Conservation (phyloP, 2,888 invertebrate species). For the Bellardia bayeri region DNA sequence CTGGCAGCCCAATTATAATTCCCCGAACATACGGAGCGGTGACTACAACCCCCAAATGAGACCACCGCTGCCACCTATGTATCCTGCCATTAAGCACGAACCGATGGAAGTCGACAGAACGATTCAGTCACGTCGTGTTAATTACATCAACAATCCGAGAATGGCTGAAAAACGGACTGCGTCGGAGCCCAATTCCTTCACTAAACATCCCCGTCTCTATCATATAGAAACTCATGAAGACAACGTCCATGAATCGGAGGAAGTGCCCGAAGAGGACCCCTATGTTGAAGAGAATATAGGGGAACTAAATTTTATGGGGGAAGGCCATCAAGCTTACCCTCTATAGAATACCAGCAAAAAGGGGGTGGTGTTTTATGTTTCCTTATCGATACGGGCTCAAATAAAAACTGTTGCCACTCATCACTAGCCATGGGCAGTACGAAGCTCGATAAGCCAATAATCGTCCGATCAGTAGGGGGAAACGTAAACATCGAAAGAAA, state of each 20-base stretch:
- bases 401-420: constrained; percentile 17
- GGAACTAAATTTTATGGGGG: constrained; percentile 22
- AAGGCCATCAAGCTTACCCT: constrained; percentile 27
- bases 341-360: neutral
- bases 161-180: neutral
- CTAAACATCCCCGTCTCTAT: constrained; percentile 6
- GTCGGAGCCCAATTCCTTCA: neutral
- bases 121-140: constrained; percentile 9
- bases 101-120: constrained; percentile 4
- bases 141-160: constrained; percentile 20
- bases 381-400: neutral
- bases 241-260: neutral
- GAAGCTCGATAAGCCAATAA: neutral
- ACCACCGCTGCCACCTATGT: neutral
- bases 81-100: neutral
- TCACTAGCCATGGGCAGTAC: neutral
- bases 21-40: neutral
- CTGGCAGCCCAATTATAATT: neutral
- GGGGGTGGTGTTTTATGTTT: neutral
- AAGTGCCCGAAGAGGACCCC: neutral
- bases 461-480: neutral
- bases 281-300: neutral
- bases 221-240: neutral
- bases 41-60: neutral
- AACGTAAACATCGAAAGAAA: constrained; percentile 4